These are phyloP conservation scores for Anthrax anthrax DNA, from an alignment of 2,888 invertebrate species.

Conservation along the genomic window DNA sequence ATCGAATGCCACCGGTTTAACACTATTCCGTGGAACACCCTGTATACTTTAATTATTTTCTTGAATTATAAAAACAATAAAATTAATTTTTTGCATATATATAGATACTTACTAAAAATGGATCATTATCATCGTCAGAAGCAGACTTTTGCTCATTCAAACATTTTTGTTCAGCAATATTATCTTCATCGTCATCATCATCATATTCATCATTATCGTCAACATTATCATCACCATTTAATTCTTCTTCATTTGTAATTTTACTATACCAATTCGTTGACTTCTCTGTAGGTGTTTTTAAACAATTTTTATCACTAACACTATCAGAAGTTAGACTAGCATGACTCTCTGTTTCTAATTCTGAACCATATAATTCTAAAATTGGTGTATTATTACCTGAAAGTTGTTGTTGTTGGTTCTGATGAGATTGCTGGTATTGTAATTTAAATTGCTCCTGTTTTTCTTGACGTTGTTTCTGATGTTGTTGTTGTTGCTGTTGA, in stretches of 20 bases:
- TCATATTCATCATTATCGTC: conserved; percentile 6
- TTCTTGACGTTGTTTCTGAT: background rate
- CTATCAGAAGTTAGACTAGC: conserved; percentile 11
- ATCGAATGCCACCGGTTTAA: too few species aligned
- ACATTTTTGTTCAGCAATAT: background rate
- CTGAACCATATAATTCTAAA: conserved; percentile 8
- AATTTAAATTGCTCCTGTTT: background rate
- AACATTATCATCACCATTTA: conserved; percentile 7
- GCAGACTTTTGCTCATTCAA: background rate
- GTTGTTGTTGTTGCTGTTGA: background rate
- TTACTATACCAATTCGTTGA: conserved; percentile 2
- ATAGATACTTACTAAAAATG: conserved; percentile 8
- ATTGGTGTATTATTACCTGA: conserved; percentile 8
- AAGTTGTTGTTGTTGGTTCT: conserved; percentile 2
- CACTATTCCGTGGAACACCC: too few species aligned
- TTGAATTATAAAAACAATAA: too few species aligned
- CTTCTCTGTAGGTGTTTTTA: background rate
- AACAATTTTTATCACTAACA: conserved; percentile 7
- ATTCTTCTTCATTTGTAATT: conserved; percentile 11
- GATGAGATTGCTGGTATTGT: background rate
- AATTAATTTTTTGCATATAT: background rate
- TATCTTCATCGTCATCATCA: conserved; percentile 3
- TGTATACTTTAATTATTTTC: too few species aligned
- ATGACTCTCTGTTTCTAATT: conserved; percentile 11
- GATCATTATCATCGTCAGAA: conserved; percentile 7